Conservation (phyloP, 2,888 invertebrate species). For the Trichogramma dendrolimi region DNA sequence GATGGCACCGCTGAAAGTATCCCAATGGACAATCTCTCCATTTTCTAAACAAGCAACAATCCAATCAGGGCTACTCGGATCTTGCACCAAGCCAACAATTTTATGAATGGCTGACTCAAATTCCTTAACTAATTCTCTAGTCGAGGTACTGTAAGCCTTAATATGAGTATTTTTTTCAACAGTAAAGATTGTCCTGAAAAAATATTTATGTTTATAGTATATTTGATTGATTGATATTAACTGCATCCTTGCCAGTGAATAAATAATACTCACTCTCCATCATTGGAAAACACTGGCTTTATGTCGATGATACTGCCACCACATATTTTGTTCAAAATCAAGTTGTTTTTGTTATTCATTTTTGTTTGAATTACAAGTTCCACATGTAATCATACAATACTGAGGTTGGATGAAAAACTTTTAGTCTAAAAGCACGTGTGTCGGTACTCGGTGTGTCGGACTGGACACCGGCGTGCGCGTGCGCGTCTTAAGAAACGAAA, state of each 20-base stretch:
- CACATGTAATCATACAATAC: too few species aligned
- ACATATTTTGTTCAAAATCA: conserved; percentile 58
- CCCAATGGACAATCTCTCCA: conserved; percentile 60
- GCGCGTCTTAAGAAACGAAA: too few species aligned
- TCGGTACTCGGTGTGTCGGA: too few species aligned
- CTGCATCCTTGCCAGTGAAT: neutral
- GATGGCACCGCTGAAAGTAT: conserved; percentile 55
- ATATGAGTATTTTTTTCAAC: conserved; percentile 43
- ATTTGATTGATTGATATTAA: conserved; percentile 10
- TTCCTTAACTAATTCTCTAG: conserved; percentile 61
- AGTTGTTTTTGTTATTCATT: conserved; percentile 25
- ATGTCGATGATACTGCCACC: conserved; percentile 62
- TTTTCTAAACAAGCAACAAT: conserved; percentile 57
- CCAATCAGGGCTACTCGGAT: conserved; percentile 51
- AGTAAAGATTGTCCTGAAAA: neutral
- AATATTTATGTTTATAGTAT: neutral
- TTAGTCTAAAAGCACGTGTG: too few species aligned
- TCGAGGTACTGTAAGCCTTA: conserved; percentile 62
- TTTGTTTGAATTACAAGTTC: too few species aligned
- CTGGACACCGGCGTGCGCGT: too few species aligned
- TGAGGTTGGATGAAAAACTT: too few species aligned
- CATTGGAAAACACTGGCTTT: conserved; percentile 61
- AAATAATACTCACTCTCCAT: conserved; percentile 59
- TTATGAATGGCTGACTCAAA: conserved; percentile 56
- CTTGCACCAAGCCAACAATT: conserved; percentile 56